A percentile compares a stretch with the other conserved stretches of the same genome.
Evolutionary conservation across 2,113 vertebrate species (phyloP).

Genomic region (Ramphastos sulfuratus): DNA sequence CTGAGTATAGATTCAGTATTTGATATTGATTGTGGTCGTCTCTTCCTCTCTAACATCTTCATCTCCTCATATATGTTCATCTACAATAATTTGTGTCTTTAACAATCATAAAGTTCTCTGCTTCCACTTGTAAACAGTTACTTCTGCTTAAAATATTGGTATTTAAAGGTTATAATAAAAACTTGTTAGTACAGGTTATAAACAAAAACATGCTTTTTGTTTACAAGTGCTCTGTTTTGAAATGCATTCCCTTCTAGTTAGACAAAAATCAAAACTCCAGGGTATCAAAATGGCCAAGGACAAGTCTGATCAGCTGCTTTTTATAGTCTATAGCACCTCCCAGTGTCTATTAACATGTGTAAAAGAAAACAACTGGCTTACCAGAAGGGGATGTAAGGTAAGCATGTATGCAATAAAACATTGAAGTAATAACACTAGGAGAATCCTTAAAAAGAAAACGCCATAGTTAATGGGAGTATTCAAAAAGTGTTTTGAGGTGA

Average conservation of each 20-base stretch:
- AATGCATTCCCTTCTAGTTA: background rate
- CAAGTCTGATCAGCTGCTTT: conserved; percentile 3
- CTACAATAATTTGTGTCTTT: background rate
- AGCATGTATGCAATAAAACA: background rate
- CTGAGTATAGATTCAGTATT: background rate
- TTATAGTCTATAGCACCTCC: conserved; percentile 54
- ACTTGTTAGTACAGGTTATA: background rate
- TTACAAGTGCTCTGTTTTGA: background rate
- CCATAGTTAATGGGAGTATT: background rate
- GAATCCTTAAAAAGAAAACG: background rate
- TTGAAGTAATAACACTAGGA: background rate
- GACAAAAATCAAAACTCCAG: background rate
- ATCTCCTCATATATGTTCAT: background rate
- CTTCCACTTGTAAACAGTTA: background rate
- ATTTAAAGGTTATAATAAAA: background rate
- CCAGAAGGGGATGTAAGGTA: background rate
- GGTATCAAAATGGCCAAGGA: background rate
- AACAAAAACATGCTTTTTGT: background rate
- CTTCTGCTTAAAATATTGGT: background rate
- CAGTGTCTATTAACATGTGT: conserved; percentile 5
- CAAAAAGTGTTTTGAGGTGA: background rate
- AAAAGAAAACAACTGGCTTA: background rate
- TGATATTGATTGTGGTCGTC: background rate
- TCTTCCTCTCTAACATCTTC: background rate
- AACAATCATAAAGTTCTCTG: background rate